Conservation (phyloP, 2,113 vertebrate genomes). For the Fregetta grallaria region DNA sequence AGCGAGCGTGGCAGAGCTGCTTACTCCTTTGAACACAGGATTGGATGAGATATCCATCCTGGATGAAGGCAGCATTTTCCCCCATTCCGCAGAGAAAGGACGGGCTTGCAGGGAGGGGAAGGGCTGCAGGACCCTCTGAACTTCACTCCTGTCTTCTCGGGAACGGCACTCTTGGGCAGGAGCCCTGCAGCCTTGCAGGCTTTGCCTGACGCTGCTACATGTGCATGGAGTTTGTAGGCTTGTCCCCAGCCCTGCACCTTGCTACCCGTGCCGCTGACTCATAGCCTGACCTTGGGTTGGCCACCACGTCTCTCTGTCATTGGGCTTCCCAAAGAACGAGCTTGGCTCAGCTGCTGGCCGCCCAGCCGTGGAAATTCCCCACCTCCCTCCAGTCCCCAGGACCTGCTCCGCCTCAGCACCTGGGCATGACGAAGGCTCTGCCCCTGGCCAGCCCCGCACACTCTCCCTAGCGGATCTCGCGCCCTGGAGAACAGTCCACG, state of each 20-base stretch:
- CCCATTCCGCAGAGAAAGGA: background rate
- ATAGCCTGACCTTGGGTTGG: background rate
- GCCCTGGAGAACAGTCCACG: background rate
- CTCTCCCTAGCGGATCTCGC: background rate
- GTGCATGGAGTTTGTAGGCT: fast-evolving
- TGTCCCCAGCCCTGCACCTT: background rate
- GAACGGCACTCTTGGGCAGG: fast-evolving
- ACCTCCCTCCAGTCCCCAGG: background rate
- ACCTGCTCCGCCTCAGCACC: background rate
- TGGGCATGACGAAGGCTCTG: background rate
- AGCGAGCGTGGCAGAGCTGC: background rate
- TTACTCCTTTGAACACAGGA: background rate
- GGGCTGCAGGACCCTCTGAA: background rate
- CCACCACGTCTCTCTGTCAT: fast-evolving
- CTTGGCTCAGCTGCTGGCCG: background rate
- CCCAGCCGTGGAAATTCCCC: background rate
- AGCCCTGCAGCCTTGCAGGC: background rate
- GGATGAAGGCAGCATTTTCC: background rate
- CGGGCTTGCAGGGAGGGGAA: background rate
- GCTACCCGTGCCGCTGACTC: background rate
- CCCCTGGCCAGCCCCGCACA: background rate
- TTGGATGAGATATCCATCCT: fast-evolving
- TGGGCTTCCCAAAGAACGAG: background rate
- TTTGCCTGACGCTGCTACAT: background rate
- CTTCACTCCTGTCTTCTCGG: background rate